Evolutionary conservation across 2,888 invertebrate species (phyloP).

Genomic region (Tenthredo distinguenda): DNA sequence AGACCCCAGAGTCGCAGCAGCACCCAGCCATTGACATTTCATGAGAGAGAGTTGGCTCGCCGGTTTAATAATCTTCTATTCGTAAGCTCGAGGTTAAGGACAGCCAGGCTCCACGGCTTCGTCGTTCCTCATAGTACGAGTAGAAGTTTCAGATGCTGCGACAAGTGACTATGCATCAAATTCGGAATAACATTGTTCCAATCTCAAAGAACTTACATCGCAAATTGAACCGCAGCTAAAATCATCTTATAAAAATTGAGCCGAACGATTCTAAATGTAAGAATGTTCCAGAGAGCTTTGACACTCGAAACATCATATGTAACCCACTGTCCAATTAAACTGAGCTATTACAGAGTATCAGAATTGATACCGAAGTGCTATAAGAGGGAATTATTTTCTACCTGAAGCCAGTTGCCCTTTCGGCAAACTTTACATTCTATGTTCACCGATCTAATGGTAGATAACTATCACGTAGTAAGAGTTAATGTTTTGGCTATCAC

Average conservation of each 20-base stretch:
- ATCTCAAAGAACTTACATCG: background rate
- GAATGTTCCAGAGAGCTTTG: background rate
- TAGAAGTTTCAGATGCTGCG: background rate
- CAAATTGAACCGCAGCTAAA: background rate
- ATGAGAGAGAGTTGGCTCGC: slow-evolving; percentile 47
- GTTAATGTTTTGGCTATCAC: background rate
- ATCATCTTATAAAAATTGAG: background rate
- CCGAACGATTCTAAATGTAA: background rate
- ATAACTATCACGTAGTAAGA: background rate
- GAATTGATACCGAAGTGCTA: background rate
- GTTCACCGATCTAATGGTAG: background rate
- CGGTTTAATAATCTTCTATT: slow-evolving; percentile 46
- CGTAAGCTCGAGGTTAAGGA: slow-evolving; percentile 52
- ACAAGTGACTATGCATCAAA: slow-evolving; percentile 14
- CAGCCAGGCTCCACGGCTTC: slow-evolving; percentile 20
- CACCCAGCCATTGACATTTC: slow-evolving; percentile 47
- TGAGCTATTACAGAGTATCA: background rate
- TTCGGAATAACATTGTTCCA: background rate
- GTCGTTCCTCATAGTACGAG: background rate
- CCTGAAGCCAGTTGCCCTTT: background rate
- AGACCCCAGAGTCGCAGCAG: slow-evolving; percentile 42
- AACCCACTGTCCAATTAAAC: background rate
- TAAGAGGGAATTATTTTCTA: background rate
- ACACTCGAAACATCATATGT: background rate
- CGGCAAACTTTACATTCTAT: background rate